Percentiles rank a stretch among this genome's conserved stretches.
phyloP scores from a whole-genome alignment of 2,797 vertebrate genomes.

The Pempheris klunzingeri region DNA sequence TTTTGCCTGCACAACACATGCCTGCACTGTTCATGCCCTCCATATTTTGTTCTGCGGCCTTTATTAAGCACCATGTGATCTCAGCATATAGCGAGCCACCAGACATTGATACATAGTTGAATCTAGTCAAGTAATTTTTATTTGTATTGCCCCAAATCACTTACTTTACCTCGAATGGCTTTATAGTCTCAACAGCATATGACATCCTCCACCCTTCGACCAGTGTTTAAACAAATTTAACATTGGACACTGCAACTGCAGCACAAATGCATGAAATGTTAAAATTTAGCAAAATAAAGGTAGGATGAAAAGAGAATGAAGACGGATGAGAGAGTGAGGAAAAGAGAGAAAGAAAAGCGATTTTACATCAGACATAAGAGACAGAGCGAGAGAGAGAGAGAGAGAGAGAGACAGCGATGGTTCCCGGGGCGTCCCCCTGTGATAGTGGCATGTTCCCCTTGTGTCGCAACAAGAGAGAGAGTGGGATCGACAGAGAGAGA shows the following conservation, averaged over 20 bases:
- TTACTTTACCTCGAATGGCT: not conserved
- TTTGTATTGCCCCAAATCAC: not conserved
- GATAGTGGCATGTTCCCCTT: constrained; percentile 75
- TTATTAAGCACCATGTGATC: not conserved
- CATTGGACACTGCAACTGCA: not conserved
- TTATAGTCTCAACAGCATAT: not conserved
- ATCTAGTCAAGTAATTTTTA: not conserved
- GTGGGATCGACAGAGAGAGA: constrained; percentile 84
- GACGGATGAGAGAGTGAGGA: constrained; percentile 53
- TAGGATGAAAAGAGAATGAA: not conserved
- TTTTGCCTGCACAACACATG: too few species aligned
- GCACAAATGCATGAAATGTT: not conserved
- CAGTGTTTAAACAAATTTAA: not conserved
- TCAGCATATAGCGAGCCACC: not conserved
- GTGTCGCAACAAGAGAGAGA: constrained; percentile 79
- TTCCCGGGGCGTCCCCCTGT: constrained; percentile 64
- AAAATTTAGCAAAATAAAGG: not conserved
- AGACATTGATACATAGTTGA: not conserved
- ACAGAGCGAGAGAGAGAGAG: constrained; percentile 69
- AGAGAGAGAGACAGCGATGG: constrained; percentile 29
- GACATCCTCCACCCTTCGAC: not conserved
- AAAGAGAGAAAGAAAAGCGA: constrained; percentile 23
- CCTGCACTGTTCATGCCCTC: not conserved
- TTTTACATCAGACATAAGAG: constrained; percentile 49
- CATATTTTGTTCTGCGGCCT: not conserved